These are phyloP conservation scores for Raja brachyura DNA, from an alignment of 2,113 vertebrate genomes.

Conservation along the genomic window DNA sequence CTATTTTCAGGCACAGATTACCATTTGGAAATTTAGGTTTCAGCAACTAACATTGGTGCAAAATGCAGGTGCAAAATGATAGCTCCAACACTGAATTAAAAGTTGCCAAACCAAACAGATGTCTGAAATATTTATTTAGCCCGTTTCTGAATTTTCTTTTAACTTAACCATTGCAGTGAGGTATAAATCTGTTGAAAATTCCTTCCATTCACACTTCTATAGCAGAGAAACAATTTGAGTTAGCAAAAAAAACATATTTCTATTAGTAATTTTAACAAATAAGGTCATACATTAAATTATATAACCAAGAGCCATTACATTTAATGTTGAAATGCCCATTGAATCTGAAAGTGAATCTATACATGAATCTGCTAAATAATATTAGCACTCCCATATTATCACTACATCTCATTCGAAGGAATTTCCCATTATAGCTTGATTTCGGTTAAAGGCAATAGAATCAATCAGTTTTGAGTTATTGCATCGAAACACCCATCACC, in stretches of 20 bases:
- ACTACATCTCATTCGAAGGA: not conserved
- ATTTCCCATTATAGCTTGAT: too few species aligned
- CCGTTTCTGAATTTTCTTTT: not conserved
- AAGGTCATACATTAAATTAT: not conserved
- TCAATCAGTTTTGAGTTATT: not conserved
- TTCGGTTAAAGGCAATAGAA: not conserved
- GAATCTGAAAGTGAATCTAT: not conserved
- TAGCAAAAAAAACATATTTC: not conserved
- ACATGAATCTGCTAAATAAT: not conserved
- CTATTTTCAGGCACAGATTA: not conserved
- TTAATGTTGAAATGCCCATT: not conserved
- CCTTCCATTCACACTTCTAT: not conserved
- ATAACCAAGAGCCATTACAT: not conserved
- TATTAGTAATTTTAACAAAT: not conserved
- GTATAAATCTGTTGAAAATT: not conserved
- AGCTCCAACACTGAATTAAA: not conserved
- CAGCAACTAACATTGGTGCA: not conserved
- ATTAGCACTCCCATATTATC: too few species aligned
- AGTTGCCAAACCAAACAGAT: not conserved
- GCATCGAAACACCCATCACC: conserved; percentile 47
- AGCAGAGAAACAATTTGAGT: not conserved
- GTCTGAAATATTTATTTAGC: not conserved
- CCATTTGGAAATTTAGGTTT: not conserved
- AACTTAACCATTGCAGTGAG: not conserved
- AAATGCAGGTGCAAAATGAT: not conserved